These are phyloP conservation scores for Cherax destructor DNA, from an alignment of 1,140 invertebrate genomes.

Conservation along the genomic window DNA sequence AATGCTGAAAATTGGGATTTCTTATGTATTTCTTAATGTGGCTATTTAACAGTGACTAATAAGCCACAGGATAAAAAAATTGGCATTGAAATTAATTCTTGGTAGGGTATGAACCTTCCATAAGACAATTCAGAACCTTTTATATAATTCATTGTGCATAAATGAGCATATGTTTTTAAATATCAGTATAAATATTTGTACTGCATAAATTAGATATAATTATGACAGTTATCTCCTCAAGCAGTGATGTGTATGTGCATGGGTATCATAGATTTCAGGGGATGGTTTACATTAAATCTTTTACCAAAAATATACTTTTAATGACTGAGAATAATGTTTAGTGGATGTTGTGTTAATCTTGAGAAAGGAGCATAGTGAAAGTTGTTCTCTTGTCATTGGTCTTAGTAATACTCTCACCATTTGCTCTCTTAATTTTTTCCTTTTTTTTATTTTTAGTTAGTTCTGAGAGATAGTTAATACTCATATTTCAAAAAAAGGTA, in stretches of 20 bases:
- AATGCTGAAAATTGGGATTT: neutral
- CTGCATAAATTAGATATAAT: neutral
- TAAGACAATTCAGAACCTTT: neutral
- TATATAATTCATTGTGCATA: neutral
- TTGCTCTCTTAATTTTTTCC: neutral
- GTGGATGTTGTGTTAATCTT: neutral
- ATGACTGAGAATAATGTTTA: neutral
- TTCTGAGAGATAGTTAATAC: no score
- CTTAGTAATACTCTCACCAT: neutral
- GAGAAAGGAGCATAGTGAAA: neutral
- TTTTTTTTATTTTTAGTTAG: no score
- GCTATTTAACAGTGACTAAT: neutral
- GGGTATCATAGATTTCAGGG: neutral
- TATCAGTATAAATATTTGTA: neutral
- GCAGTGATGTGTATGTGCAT: neutral
- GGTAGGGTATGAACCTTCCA: no score
- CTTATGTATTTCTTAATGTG: neutral
- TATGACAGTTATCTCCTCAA: neutral
- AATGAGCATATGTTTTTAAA: neutral
- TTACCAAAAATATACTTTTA: neutral
- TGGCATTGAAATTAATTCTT: neutral
- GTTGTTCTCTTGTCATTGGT: neutral
- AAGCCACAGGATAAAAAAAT: neutral
- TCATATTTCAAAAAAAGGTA: no score
- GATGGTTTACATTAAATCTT: neutral